These are phyloP conservation scores for Clusia tigrina DNA, from an alignment of 2,888 invertebrate species.

Conservation along the genomic window DNA sequence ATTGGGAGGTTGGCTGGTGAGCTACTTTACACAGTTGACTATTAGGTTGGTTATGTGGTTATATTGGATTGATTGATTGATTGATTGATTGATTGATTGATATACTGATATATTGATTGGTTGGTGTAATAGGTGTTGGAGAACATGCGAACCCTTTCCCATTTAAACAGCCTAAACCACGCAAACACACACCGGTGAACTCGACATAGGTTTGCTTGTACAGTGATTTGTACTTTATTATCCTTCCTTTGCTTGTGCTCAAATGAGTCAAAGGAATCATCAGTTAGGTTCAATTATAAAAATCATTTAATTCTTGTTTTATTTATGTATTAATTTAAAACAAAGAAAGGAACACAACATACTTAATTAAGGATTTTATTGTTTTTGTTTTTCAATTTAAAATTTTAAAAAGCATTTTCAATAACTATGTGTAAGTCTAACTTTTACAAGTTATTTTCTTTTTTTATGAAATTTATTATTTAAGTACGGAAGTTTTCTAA, in stretches of 20 bases:
- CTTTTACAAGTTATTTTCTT: too few species aligned
- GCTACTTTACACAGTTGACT: too few species aligned
- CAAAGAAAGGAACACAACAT: constrained; percentile 46
- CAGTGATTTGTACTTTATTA: constrained; percentile 38
- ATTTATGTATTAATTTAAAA: constrained; percentile 11
- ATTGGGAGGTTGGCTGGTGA: too few species aligned
- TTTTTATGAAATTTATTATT: neutral
- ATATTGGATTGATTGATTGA: too few species aligned
- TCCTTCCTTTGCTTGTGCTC: constrained; percentile 57
- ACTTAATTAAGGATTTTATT: constrained; percentile 28
- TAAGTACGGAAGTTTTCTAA: constrained; percentile 17
- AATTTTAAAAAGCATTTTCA: constrained; percentile 16
- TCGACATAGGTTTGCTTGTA: constrained; percentile 58
- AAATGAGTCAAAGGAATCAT: constrained; percentile 56
- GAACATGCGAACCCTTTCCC: constrained; percentile 44
- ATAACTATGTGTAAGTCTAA: neutral
- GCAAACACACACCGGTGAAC: constrained; percentile 63
- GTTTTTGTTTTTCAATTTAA: constrained; percentile 14
- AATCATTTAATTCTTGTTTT: constrained; percentile 4
- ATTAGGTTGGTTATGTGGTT: too few species aligned
- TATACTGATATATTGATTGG: too few species aligned
- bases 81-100: too few species aligned
- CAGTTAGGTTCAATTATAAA: constrained; percentile 37
- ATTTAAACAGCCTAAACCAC: constrained; percentile 62
- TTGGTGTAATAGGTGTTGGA: too few species aligned